phyloP scores from a whole-genome alignment of 2,888 invertebrate genomes.

The Thymelicus lineola region DNA sequence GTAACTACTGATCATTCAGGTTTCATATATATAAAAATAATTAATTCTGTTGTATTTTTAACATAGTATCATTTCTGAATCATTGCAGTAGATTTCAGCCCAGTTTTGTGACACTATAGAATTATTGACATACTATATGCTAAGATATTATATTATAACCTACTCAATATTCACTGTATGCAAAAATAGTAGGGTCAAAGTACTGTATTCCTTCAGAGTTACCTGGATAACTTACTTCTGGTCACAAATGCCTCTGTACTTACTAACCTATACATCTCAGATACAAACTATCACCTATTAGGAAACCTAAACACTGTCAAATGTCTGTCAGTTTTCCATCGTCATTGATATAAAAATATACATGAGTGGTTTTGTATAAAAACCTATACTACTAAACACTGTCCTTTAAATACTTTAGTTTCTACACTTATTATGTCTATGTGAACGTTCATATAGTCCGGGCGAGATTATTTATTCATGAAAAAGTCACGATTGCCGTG shows the following conservation, averaged over 20 bases:
- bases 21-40: background rate
- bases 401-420: constrained; percentile 18
- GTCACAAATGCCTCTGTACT: too few species aligned
- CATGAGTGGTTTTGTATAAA: background rate
- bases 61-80: too few species aligned
- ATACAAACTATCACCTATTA: constrained; percentile 12
- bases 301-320: constrained; percentile 1
- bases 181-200: too few species aligned
- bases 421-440: background rate
- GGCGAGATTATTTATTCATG: background rate
- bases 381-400: background rate
- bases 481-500: constrained; percentile 17
- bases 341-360: constrained; percentile 7
- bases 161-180: too few species aligned
- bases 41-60: too few species aligned
- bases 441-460: constrained; percentile 21
- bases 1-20: background rate
- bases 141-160: too few species aligned
- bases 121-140: too few species aligned
- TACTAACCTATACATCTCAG: background rate
- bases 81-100: too few species aligned
- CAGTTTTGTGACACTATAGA: too few species aligned
- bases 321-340: background rate
- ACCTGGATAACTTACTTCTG: too few species aligned
- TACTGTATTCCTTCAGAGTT: too few species aligned